Base-by-base conservation (phyloP, 1,140 invertebrate species). In the Drosophila arizonae region DNA sequence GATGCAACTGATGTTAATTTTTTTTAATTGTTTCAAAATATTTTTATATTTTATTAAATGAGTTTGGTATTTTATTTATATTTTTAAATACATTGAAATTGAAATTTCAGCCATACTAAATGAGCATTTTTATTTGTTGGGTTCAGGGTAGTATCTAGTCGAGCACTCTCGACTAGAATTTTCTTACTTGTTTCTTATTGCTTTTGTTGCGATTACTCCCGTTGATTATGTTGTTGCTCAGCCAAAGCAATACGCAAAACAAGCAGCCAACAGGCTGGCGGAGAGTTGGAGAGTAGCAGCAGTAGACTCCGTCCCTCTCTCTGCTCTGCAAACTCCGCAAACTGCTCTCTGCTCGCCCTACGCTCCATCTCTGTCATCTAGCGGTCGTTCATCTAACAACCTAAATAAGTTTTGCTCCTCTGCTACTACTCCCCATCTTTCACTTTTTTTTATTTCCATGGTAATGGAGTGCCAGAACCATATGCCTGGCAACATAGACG, bases 351-450 rank as follows among this genome's bases (percentile, higher is more conserved):
- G 43, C 43, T 45, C 43, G 11, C n/a, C 55, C 39, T 9, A 13
- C 11, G 24, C 13, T 15, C n/a, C 11, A 21, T 26, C 41, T 63
- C 51, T 64, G 61, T 61, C 73, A 64, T 77, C 68, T 80, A 69
- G 71, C 75, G 79, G 79, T 78, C 79, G 79, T 81, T 81, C 79
- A 81, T 78, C 79, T 71, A 78, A 82, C 79, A 81, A 81, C 79
- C 79, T 81, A 82, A 81, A 81, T 82, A 81, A 81, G 78, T 81
- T 77, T 81, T 63, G 74, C 78, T 77, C 68, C 78, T 72, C 71
- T 58, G 43, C 60, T 56, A 4, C 30, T 66, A 17, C 30, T 70
- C 60, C 68, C 55, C 61, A 52, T 75, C 60, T 79, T 61, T 54
- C 58, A 57, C 60, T 77, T 28, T 55, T 55, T 61, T 17, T 75